Conservation (phyloP, 2,113 vertebrate species). For the Lampris incognitus region DNA sequence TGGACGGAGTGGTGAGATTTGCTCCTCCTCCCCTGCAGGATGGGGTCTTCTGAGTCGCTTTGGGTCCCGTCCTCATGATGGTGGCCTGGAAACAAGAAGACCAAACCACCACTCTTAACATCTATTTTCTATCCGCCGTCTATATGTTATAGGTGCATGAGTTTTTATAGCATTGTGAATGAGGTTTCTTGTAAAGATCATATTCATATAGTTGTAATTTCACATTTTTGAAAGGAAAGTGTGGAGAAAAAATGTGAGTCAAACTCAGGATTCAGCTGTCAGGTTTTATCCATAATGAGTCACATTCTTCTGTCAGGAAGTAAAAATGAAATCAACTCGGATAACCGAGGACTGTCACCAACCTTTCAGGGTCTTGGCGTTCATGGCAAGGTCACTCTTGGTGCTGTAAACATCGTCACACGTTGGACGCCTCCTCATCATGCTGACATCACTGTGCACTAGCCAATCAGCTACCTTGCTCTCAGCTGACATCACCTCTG, state of each 20-base stretch:
- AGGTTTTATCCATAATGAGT: too few species aligned
- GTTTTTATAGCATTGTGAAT: too few species aligned
- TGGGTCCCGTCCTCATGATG: slow-evolving; percentile 96
- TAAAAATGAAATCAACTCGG: background rate
- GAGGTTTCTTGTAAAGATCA: too few species aligned
- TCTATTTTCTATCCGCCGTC: too few species aligned
- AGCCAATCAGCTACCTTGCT: slow-evolving; percentile 98
- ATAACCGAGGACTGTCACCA: slow-evolving; percentile 14
- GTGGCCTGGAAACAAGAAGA: slow-evolving; percentile 80
- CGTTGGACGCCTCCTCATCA: slow-evolving; percentile 83
- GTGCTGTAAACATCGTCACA: slow-evolving; percentile 92
- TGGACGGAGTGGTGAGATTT: slow-evolving; percentile 59
- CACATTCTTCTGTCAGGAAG: too few species aligned
- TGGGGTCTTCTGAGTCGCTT: slow-evolving; percentile 92
- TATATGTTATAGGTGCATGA: too few species aligned
- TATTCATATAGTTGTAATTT: too few species aligned
- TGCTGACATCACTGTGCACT: slow-evolving; percentile 91
- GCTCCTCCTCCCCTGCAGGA: slow-evolving; percentile 73
- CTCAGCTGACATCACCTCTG: slow-evolving; percentile 88
- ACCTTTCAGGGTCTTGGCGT: slow-evolving; percentile 91
- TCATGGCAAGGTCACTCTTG: slow-evolving; percentile 93
- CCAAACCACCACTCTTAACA: too few species aligned
- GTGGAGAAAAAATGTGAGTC: too few species aligned
- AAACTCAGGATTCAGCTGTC: too few species aligned
- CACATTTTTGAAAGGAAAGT: too few species aligned